Evolutionary conservation across 1,140 invertebrate genomes (phyloP).

Genomic region (Oncopodura yosiiana): DNA sequence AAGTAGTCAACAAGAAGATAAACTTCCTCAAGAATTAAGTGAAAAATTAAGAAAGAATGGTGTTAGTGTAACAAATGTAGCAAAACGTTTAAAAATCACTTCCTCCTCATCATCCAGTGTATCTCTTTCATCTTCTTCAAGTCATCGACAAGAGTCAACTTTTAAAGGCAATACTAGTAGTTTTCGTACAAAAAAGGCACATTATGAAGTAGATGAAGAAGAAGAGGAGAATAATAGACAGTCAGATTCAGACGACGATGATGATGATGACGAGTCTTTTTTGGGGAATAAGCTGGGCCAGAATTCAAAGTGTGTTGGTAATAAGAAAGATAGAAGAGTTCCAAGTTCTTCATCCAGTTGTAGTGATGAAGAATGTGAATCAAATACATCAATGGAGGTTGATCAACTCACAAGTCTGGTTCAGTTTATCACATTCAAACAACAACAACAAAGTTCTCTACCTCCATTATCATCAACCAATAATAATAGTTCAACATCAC

Average conservation of each 20-base stretch:
- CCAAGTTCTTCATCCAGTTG: slow-evolving; percentile 22
- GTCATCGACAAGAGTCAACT: not conserved
- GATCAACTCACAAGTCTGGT: slow-evolving; percentile 34
- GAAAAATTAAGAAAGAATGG: slow-evolving; percentile 21
- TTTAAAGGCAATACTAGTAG: not conserved
- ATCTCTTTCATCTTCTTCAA: not conserved
- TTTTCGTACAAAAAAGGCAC: slow-evolving; percentile 28
- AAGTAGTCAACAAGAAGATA: not conserved
- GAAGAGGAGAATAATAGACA: not conserved
- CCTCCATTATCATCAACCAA: not conserved
- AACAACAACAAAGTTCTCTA: slow-evolving; percentile 7
- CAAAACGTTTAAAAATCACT: slow-evolving; percentile 7
- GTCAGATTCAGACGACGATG: not conserved
- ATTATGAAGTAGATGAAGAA: slow-evolving; percentile 25
- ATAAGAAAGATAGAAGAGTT: slow-evolving; percentile 30
- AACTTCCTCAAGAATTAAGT: slow-evolving; percentile 5
- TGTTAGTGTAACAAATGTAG: slow-evolving; percentile 16
- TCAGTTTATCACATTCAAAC: slow-evolving; percentile 32
- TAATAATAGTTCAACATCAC: not conserved
- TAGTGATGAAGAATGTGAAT: slow-evolving; percentile 31
- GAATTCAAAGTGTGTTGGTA: slow-evolving; percentile 8
- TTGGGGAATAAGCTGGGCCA: slow-evolving; percentile 22
- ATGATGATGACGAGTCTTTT: slow-evolving; percentile 28
- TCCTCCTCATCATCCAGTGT: not conserved
- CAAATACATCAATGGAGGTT: slow-evolving; percentile 21